These are phyloP conservation scores for Triplophysa bombifrons DNA, from an alignment of 2,797 vertebrate genomes.

Conservation along the genomic window DNA sequence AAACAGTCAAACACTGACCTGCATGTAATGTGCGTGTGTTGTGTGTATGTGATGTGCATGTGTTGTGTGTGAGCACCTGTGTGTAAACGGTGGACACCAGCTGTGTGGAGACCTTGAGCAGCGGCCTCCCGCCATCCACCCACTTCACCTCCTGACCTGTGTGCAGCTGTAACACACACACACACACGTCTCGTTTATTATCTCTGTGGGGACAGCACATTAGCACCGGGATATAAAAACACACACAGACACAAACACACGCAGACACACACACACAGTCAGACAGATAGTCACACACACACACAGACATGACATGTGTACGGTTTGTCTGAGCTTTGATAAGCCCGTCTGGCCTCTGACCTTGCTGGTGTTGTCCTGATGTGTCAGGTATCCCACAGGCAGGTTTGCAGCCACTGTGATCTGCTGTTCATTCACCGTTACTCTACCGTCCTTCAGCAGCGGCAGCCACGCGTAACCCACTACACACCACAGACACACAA, in stretches of 20 bases:
- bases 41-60: no score
- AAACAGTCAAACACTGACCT: no score
- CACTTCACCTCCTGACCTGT: slow-evolving; percentile 92
- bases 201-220: no score
- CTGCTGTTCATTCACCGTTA: slow-evolving; percentile 89
- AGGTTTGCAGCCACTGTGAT: slow-evolving; percentile 87
- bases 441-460: slow-evolving; percentile 90
- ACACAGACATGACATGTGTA: no score
- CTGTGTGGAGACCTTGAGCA: slow-evolving; percentile 91
- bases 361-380: slow-evolving; percentile 85
- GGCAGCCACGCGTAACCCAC: slow-evolving; percentile 95
- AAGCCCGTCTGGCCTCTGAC: no score
- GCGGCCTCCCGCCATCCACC: slow-evolving; percentile 92
- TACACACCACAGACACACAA: slow-evolving; percentile 62
- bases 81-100: slow-evolving; percentile 95
- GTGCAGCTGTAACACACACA: slow-evolving; percentile 76
- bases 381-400: slow-evolving; percentile 87
- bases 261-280: not conserved
- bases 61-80: slow-evolving; percentile 77
- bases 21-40: no score
- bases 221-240: no score
- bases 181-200: not conserved
- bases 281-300: no score
- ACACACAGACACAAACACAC: no score
- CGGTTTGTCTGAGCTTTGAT: no score